These are phyloP conservation scores for Phyllostomus hastatus DNA, from an alignment of 2,113 vertebrate species.

Conservation along the genomic window DNA sequence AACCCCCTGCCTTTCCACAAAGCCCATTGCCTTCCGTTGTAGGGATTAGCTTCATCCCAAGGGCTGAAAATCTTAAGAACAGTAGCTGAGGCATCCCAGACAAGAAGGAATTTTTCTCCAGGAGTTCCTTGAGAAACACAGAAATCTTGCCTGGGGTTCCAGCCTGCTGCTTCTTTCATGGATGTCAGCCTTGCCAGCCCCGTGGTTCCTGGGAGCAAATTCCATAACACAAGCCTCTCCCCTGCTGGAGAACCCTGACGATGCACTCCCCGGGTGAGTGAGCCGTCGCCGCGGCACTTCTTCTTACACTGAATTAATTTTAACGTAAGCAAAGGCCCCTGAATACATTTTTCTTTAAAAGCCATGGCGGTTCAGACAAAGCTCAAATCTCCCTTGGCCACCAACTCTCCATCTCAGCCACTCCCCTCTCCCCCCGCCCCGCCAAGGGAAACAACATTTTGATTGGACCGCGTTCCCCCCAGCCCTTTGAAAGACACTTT, in stretches of 20 bases:
- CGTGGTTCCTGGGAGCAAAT: not conserved
- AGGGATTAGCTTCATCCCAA: not conserved
- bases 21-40: not conserved
- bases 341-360: not conserved
- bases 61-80: not conserved
- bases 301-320: not conserved
- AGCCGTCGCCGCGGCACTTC: too few species aligned
- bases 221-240: not conserved
- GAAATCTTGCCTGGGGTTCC: not conserved
- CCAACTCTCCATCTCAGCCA: not conserved
- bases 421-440: not conserved
- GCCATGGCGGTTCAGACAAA: not conserved
- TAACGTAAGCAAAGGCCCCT: not conserved
- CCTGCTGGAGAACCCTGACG: not conserved
- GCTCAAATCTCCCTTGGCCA: not conserved
- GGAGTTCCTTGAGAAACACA: not conserved
- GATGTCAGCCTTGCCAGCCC: not conserved
- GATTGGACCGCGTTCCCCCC: not conserved
- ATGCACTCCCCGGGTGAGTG: too few species aligned
- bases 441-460: not conserved
- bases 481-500: not conserved
- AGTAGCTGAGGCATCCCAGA: not conserved
- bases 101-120: not conserved
- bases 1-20: not conserved
- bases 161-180: not conserved